phyloP scores from a whole-genome alignment of 2,113 vertebrate species.

The Pituophis catenifer region DNA sequence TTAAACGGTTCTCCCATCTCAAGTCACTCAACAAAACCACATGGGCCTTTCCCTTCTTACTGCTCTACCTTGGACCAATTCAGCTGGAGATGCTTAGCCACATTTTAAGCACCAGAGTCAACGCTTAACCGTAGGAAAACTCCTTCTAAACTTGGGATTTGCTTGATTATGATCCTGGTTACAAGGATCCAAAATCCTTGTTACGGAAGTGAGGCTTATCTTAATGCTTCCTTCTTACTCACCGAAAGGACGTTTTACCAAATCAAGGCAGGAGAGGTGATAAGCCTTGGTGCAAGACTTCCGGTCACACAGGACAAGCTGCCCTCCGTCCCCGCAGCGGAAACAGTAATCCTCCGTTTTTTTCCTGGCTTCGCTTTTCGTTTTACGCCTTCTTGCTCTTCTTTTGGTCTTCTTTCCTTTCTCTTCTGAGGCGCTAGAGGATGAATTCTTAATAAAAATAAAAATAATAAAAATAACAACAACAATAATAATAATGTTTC shows the following conservation, averaged over 20 bases:
- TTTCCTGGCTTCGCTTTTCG: slow-evolving; percentile 76
- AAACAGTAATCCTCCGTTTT: slow-evolving; percentile 95
- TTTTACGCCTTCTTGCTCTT: slow-evolving; percentile 72
- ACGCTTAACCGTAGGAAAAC: background rate
- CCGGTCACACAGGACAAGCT: slow-evolving; percentile 91
- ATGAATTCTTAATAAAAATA: slow-evolving; percentile 68
- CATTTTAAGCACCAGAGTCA: background rate
- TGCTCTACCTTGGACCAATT: background rate
- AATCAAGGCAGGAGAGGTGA: slow-evolving; percentile 90
- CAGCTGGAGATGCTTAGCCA: no score
- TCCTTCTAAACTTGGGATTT: background rate
- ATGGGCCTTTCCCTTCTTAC: background rate
- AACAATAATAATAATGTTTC: background rate
- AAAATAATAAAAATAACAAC: background rate
- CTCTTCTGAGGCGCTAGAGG: slow-evolving; percentile 79
- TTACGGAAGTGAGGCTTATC: background rate
- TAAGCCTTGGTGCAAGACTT: slow-evolving; percentile 95
- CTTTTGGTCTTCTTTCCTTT: slow-evolving; percentile 88
- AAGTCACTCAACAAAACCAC: background rate
- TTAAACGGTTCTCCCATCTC: background rate
- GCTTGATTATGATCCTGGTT: background rate
- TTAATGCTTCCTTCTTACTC: slow-evolving; percentile 46
- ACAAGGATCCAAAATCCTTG: background rate
- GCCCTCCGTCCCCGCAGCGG: slow-evolving; percentile 91
- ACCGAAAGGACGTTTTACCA: slow-evolving; percentile 96